A percentile compares a stretch with the other conserved stretches of the same genome.
phyloP scores from a whole-genome alignment of 2,888 invertebrate genomes.

The Apantesis nais region DNA sequence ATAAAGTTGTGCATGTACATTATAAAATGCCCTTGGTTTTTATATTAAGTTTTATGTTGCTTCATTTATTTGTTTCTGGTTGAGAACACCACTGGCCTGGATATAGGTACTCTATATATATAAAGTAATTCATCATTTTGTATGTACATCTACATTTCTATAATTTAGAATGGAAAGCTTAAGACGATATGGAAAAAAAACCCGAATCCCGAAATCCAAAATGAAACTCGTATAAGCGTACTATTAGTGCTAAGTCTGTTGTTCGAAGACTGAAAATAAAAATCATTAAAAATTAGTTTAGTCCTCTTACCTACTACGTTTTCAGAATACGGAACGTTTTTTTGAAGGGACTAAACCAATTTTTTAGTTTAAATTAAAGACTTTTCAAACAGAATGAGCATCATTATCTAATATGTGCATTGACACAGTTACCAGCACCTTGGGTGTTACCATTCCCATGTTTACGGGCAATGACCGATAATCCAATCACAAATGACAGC shows the following conservation, averaged over 20 bases:
- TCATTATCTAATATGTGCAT: conserved; percentile 16
- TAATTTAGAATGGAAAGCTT: not conserved
- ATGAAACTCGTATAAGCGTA: not conserved
- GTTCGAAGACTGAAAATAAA: no score
- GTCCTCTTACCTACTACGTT: no score
- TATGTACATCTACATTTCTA: not conserved
- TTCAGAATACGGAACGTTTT: no score
- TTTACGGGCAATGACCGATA: conserved; percentile 62
- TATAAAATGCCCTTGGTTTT: not conserved
- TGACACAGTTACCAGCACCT: conserved; percentile 43
- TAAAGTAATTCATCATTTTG: not conserved
- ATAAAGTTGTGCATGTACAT: not conserved
- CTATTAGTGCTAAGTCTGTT: no score
- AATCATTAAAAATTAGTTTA: no score
- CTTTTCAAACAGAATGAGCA: no score
- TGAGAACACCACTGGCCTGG: not conserved
- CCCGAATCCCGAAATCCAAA: not conserved
- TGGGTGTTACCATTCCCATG: conserved; percentile 41
- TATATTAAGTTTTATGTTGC: not conserved
- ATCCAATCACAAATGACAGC: conserved; percentile 60
- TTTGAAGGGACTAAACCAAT: no score
- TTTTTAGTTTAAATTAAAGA: no score
- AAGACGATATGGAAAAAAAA: not conserved
- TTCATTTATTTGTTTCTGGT: not conserved
- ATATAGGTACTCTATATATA: not conserved